Conservation (phyloP, 2,113 vertebrate genomes). For the Pseudorectes ferrugineus region DNA sequence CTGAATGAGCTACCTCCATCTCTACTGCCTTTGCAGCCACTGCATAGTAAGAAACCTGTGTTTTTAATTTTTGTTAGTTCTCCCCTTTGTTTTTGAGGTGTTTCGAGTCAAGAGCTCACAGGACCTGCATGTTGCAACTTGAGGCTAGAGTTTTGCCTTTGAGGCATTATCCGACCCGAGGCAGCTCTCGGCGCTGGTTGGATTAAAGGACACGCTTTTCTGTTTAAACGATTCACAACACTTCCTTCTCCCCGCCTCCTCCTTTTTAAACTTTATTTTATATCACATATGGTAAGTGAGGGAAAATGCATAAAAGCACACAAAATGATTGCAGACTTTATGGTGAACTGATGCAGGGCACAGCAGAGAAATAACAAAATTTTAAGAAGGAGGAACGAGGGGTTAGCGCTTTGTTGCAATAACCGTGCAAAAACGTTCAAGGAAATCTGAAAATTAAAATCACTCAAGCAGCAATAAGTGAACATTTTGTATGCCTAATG, state of each 20-base stretch:
- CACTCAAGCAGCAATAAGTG: conserved; percentile 51
- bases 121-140: neutral
- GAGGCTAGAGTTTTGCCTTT: neutral
- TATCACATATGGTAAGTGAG: neutral
- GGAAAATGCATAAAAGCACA: neutral
- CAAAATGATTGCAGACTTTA: neutral
- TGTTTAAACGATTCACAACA: neutral
- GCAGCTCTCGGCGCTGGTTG: neutral
- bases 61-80: neutral
- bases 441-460: conserved; percentile 48
- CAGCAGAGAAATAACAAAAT: neutral
- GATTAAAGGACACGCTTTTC: neutral
- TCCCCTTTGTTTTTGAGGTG: neutral
- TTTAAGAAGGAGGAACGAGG: neutral
- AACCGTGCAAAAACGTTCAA: neutral
- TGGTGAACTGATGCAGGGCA: neutral
- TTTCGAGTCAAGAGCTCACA: neutral
- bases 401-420: neutral
- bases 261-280: neutral
- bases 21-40: neutral
- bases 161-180: neutral
- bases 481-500: conserved; percentile 52
- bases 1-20: neutral
- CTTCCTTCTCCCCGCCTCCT: neutral
- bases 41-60: neutral